phyloP scores from a whole-genome alignment of 1,140 invertebrate genomes.

The Platorchestia sp. region DNA sequence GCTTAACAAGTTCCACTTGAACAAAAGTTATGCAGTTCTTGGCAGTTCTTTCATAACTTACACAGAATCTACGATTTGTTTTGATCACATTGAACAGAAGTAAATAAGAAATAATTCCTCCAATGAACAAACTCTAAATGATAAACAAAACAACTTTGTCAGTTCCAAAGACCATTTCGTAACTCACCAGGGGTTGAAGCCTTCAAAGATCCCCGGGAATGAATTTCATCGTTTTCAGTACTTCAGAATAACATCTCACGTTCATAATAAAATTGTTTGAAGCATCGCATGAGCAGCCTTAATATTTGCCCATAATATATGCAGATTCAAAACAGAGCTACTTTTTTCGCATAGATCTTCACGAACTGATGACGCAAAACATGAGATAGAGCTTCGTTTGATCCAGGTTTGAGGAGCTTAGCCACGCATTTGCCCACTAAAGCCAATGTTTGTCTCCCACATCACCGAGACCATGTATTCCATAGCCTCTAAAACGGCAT shows the following conservation, averaged over 20 bases:
- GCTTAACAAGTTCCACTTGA: too few relatives aligned
- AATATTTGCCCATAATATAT: not conserved
- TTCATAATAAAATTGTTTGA: not conserved
- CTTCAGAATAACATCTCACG: not conserved
- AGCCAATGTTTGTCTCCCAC: not conserved
- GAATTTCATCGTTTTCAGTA: not conserved
- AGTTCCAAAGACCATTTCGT: too few relatives aligned
- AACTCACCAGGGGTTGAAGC: too few relatives aligned
- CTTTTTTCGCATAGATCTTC: not conserved
- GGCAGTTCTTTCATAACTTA: too few relatives aligned
- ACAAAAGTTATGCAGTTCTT: too few relatives aligned
- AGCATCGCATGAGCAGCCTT: not conserved
- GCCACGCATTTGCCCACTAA: not conserved
- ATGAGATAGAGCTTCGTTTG: not conserved
- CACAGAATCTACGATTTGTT: too few relatives aligned
- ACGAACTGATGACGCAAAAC: not conserved
- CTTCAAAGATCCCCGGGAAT: not conserved
- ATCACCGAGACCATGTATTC: not conserved
- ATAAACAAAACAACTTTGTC: too few relatives aligned
- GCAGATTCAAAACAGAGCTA: not conserved
- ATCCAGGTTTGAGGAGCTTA: not conserved
- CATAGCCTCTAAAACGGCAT: not conserved
- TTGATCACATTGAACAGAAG: too few relatives aligned
- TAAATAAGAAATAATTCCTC: too few relatives aligned
- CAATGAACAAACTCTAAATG: too few relatives aligned